Percentiles rank a stretch among this genome's conserved stretches.
Evolutionary conservation across 2,113 vertebrate genomes (phyloP).

Genomic region (Podarcis raffonei): DNA sequence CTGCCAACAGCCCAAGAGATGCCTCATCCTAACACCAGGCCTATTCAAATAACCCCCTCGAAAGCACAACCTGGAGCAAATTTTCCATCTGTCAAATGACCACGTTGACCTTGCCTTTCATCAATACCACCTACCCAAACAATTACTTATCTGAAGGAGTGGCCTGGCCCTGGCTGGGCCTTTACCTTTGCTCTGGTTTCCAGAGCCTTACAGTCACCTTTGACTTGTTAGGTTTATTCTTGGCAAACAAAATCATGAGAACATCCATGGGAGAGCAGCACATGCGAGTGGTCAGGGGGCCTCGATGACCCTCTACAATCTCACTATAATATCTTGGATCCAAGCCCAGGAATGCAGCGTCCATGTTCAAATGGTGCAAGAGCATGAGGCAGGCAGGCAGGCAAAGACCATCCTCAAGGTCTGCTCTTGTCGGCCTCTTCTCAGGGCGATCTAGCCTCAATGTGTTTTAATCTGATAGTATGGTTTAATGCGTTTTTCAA

Average conservation of each 20-base stretch:
- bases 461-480: too few species aligned
- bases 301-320: background rate
- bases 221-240: conserved; percentile 23
- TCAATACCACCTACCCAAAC: conserved; percentile 2
- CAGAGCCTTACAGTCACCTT: conserved; percentile 24
- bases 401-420: too few species aligned
- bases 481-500: too few species aligned
- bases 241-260: conserved; percentile 25
- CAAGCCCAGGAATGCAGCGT: background rate
- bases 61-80: background rate
- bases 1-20: background rate
- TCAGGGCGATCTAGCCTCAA: too few species aligned
- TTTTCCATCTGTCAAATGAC: background rate
- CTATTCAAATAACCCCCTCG: background rate
- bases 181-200: conserved; percentile 29
- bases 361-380: background rate
- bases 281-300: background rate
- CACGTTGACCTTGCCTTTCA: conserved; percentile 5
- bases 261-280: background rate
- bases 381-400: too few species aligned
- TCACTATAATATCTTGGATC: background rate
- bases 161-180: conserved; percentile 2
- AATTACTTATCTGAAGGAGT: conserved; percentile 16
- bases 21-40: background rate
- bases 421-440: too few species aligned